Base-by-base conservation (phyloP, 2,888 invertebrate species). In the Blastobasis adustella region DNA sequence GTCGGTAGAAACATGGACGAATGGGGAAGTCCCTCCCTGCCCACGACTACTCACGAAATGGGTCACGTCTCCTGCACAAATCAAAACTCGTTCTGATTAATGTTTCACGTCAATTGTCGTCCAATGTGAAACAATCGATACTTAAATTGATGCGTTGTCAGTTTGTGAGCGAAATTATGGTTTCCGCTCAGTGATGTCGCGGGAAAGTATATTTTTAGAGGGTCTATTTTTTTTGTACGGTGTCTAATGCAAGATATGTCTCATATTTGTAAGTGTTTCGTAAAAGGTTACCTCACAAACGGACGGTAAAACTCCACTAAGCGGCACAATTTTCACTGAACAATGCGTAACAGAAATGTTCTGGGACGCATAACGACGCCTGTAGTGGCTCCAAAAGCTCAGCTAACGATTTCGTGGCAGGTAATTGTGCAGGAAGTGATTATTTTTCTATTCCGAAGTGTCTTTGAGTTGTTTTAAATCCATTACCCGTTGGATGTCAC, bases 381-480 rank as follows among this genome's bases (percentile, higher is more conserved):
- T 5, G 36, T 46, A 41, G 51, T 45, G 42, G 42, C 37, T 37
- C 39, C 38, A 41, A 46, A 46, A 45, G 67, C 61, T 67, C 57
- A 62, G 60, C 65, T 73, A 74, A 76, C 70, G 72, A 61, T 55
- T 55, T 55, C 49, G 47, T 54, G 58, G 39, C 38, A 36, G 62
- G 67, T 76, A 75, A 76, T 76, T 69, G 71, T 58, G 60, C 77
- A 78, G 85, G 85, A 87, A 87, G 79, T 73, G 76, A 86, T 88
- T 87, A 86, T 79, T 74, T 74, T 70, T 72, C 78, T 73, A 74
- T 80, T 74, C 73, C 73, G 71, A 79, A 79, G 79, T 81, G 80
- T 77, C 76, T 74, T 67, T 63, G 63, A 71, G 80, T 73, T 79
- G 77, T 87, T 88, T 79, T 80, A 84, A 87, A 88, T 86, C 87